Percentiles rank a stretch among this genome's conserved stretches.
Evolutionary conservation across 2,797 vertebrate species (phyloP).

Genomic region (Toxotes lorentzi): DNA sequence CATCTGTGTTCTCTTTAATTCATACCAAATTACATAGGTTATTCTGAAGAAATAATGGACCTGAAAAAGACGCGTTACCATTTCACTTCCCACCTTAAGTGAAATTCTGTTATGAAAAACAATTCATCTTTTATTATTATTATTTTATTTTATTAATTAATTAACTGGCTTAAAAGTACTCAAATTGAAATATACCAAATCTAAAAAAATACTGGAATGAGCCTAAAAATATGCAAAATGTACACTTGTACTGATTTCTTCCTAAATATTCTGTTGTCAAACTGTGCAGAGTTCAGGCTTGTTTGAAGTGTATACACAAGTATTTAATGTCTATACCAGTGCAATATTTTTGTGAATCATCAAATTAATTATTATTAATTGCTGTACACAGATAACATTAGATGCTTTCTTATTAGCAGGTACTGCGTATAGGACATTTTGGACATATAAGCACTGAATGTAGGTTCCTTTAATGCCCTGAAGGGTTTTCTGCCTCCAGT

Average conservation of each 20-base stretch:
- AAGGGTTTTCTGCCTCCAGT: constrained; percentile 67
- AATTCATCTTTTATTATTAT: neutral
- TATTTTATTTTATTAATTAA: no score
- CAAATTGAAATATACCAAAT: neutral
- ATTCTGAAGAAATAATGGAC: neutral
- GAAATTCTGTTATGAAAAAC: neutral
- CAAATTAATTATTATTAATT: constrained; percentile 11
- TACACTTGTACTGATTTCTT: neutral
- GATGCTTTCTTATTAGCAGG: constrained; percentile 40
- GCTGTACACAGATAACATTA: constrained; percentile 8
- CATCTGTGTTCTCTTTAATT: neutral
- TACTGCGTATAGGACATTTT: constrained; percentile 49
- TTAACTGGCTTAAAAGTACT: neutral
- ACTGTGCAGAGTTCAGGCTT: neutral
- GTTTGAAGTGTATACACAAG: neutral
- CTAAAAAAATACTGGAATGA: neutral
- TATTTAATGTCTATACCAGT: neutral
- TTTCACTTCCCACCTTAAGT: neutral
- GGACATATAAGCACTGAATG: constrained; percentile 60
- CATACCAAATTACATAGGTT: neutral
- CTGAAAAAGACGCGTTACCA: neutral
- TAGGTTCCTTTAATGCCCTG: constrained; percentile 66
- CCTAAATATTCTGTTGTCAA: neutral
- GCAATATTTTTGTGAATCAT: constrained; percentile 5
- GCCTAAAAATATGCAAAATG: neutral